These are phyloP conservation scores for Sarcophaga rosellei DNA, from an alignment of 2,888 invertebrate genomes.

Conservation along the genomic window DNA sequence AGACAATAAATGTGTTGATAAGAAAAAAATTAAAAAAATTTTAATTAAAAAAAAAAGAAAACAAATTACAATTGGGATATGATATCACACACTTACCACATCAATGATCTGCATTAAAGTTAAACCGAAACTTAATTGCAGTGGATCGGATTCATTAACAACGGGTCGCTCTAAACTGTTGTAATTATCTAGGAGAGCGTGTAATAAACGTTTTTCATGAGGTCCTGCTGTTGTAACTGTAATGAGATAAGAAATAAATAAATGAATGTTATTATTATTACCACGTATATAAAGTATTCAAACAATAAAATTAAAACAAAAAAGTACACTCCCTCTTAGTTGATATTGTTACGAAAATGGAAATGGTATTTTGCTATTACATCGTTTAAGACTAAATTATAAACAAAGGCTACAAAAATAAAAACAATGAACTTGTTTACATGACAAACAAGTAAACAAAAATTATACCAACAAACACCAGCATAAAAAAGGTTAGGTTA, in stretches of 20 bases:
- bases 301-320: too few relatives aligned
- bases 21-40: constrained; percentile 12
- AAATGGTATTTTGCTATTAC: too few relatives aligned
- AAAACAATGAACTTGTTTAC: too few relatives aligned
- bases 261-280: background rate
- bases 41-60: constrained; percentile 9
- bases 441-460: too few relatives aligned
- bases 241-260: constrained; percentile 69
- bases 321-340: too few relatives aligned
- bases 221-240: constrained; percentile 91
- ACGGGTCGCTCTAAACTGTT: constrained; percentile 97
- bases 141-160: constrained; percentile 97
- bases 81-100: constrained; percentile 87
- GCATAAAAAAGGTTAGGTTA: too few relatives aligned
- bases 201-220: constrained; percentile 95
- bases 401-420: too few relatives aligned
- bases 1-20: too few relatives aligned
- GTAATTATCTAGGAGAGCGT: constrained; percentile 94
- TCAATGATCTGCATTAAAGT: constrained; percentile 99
- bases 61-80: background rate
- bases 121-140: constrained; percentile 96
- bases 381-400: too few relatives aligned
- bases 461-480: too few relatives aligned
- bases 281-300: background rate
- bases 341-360: too few relatives aligned